These are phyloP conservation scores for Polymixis lichenea DNA, from an alignment of 2,888 invertebrate species.

Conservation along the genomic window DNA sequence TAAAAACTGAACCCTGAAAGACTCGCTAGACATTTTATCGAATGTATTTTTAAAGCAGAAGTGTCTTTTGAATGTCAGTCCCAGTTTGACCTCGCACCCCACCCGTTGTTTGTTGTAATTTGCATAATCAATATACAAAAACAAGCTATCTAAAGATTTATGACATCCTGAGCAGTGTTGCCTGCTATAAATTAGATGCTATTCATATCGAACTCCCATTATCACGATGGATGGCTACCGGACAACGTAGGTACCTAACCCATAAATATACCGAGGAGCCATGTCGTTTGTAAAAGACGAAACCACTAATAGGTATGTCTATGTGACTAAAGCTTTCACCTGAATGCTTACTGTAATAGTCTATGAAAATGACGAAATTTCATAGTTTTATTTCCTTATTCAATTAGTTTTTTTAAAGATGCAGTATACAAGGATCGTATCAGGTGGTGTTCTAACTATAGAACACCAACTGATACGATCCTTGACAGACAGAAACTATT, in stretches of 20 bases:
- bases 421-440: too few species aligned
- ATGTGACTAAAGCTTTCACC: neutral
- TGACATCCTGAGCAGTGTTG: constrained; percentile 38
- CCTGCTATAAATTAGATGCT: constrained; percentile 53
- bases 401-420: neutral
- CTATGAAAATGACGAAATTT: neutral
- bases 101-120: constrained; percentile 46
- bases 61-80: constrained; percentile 34
- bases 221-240: constrained; percentile 51
- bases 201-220: constrained; percentile 49
- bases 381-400: neutral
- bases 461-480: too few species aligned
- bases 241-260: constrained; percentile 17
- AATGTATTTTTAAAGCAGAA: constrained; percentile 27
- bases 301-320: neutral
- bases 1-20: constrained; percentile 1
- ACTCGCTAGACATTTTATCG: constrained; percentile 1
- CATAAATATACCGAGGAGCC: constrained; percentile 25
- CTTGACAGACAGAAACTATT: too few species aligned
- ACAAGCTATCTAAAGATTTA: constrained; percentile 53
- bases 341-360: neutral
- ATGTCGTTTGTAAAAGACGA: constrained; percentile 3
- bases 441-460: too few species aligned
- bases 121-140: constrained; percentile 62
- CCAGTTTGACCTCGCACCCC: constrained; percentile 28